Conservation (phyloP, 2,888 invertebrate species). For the Autographa pulchrina region DNA sequence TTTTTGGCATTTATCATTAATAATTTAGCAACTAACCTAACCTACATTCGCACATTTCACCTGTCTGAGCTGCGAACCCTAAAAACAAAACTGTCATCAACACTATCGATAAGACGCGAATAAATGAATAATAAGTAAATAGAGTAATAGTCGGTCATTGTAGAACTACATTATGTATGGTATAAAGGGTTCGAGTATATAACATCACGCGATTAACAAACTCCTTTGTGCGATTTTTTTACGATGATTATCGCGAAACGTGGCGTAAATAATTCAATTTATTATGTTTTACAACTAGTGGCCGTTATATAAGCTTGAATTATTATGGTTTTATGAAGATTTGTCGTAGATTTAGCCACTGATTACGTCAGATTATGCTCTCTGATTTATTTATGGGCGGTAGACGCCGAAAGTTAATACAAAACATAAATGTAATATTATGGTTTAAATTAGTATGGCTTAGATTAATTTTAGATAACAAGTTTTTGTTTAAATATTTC, state of each 20-base stretch:
- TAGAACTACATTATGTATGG: conserved; percentile 40
- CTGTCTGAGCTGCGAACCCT: conserved; percentile 25
- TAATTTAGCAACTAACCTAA: conserved; percentile 11
- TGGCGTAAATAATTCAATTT: conserved; percentile 60
- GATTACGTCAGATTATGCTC: conserved; percentile 42
- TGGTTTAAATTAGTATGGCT: conserved; percentile 10
- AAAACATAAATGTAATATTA: conserved; percentile 9
- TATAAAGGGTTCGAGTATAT: conserved; percentile 33
- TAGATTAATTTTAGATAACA: conserved; percentile 12
- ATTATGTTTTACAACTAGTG: conserved; percentile 41
- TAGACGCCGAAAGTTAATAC: conserved; percentile 18
- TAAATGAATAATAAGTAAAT: conserved; percentile 76
- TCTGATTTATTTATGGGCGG: conserved; percentile 24
- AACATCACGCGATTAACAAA: conserved; percentile 60
- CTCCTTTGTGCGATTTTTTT: conserved; percentile 49
- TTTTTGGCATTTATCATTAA: too few species aligned
- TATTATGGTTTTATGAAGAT: conserved; percentile 46
- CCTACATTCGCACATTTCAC: conserved; percentile 20
- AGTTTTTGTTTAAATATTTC: neutral
- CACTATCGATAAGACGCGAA: conserved; percentile 72
- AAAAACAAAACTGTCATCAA: conserved; percentile 65
- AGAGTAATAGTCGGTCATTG: conserved; percentile 55
- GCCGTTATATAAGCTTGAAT: conserved; percentile 41
- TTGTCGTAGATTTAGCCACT: conserved; percentile 31
- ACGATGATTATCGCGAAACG: conserved; percentile 59